These are phyloP conservation scores for Trachemys scripta DNA, from an alignment of 2,113 vertebrate genomes.

Conservation along the genomic window DNA sequence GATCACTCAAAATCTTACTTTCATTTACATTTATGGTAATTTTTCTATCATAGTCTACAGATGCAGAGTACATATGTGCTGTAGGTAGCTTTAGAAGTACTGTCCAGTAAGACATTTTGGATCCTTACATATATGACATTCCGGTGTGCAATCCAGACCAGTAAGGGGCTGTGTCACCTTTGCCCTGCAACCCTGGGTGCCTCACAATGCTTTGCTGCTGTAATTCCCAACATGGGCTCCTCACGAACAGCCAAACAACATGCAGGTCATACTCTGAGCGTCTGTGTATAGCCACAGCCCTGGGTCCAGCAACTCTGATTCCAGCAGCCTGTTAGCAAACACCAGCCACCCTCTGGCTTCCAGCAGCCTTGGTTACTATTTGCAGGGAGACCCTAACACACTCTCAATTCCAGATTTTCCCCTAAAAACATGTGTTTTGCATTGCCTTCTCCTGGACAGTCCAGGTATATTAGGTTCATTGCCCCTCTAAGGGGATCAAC, in stretches of 20 bases:
- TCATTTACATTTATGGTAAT: neutral
- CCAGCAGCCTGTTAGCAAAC: too few species aligned
- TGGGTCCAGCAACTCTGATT: too few species aligned
- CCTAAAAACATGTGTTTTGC: too few species aligned
- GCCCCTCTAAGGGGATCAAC: too few species aligned
- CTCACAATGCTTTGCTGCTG: neutral
- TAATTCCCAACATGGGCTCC: neutral
- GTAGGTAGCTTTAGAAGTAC: neutral
- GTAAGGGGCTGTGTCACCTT: neutral
- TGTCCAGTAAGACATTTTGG: neutral
- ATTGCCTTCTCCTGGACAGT: too few species aligned
- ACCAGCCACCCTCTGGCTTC: too few species aligned
- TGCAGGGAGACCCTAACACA: too few species aligned
- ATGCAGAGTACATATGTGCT: neutral
- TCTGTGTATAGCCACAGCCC: too few species aligned
- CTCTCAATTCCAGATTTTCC: too few species aligned
- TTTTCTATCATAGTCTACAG: accelerated
- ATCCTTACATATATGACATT: neutral
- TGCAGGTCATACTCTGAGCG: neutral
- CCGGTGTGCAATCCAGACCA: too few species aligned
- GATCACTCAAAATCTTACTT: neutral
- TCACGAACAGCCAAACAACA: neutral
- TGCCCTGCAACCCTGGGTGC: neutral
- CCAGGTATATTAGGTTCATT: too few species aligned
- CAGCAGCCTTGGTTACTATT: too few species aligned